A percentile compares a stretch with the other conserved stretches of the same genome.
phyloP scores from a whole-genome alignment of 2,888 invertebrate species.

The Latrodectus hesperus region DNA sequence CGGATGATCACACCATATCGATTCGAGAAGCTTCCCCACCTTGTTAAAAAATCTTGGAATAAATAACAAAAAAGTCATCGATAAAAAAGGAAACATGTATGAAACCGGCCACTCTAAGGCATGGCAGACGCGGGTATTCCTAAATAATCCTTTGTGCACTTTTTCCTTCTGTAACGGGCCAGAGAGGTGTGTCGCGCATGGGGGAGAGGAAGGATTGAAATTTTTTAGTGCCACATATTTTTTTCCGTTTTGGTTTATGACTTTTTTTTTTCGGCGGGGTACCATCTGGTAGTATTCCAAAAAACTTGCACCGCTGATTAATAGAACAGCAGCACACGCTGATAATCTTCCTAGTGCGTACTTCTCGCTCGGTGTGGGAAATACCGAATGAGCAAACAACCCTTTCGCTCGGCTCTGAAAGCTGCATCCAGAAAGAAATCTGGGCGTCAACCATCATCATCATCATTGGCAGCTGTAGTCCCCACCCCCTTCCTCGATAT shows the following conservation, averaged over 20 bases:
- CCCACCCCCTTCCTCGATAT: slow-evolving; percentile 15
- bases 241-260: too few relatives aligned
- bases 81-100: slow-evolving; percentile 20
- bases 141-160: slow-evolving; percentile 67
- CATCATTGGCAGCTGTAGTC: slow-evolving; percentile 49
- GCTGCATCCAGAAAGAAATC: slow-evolving; percentile 44
- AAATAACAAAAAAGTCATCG: slow-evolving; percentile 26
- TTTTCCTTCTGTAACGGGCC: slow-evolving; percentile 44
- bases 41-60: slow-evolving; percentile 23
- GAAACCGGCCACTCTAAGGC: slow-evolving; percentile 58
- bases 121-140: slow-evolving; percentile 53
- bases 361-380: slow-evolving; percentile 59
- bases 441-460: slow-evolving; percentile 65
- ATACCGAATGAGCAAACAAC: slow-evolving; percentile 67
- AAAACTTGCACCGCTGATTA: slow-evolving; percentile 61
- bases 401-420: slow-evolving; percentile 46
- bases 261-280: slow-evolving; percentile 36
- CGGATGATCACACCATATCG: slow-evolving; percentile 39
- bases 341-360: slow-evolving; percentile 62
- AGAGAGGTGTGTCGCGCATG: slow-evolving; percentile 57
- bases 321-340: slow-evolving; percentile 65
- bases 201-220: slow-evolving; percentile 33
- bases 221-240: slow-evolving; percentile 42
- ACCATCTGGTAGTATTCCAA: slow-evolving; percentile 59
- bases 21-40: slow-evolving; percentile 26